These are phyloP conservation scores for Dicyrtomina minuta DNA, from an alignment of 2,888 invertebrate genomes.

Conservation along the genomic window DNA sequence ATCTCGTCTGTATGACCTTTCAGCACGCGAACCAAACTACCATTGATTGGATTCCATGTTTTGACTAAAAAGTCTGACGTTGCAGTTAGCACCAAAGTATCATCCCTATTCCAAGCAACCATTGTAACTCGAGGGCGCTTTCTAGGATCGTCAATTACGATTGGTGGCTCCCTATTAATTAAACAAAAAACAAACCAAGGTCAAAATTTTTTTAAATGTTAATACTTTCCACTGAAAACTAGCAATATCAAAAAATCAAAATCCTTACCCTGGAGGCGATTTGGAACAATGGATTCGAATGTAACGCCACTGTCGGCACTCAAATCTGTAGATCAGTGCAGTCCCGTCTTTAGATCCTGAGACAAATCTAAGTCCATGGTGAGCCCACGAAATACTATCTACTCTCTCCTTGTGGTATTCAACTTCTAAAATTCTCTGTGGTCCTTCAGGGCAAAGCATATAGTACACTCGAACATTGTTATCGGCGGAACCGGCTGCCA, in stretches of 20 bases:
- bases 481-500: conserved; percentile 93
- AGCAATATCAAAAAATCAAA: neutral
- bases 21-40: conserved; percentile 66
- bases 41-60: conserved; percentile 72
- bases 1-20: conserved; percentile 88
- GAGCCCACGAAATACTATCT: conserved; percentile 94
- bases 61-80: conserved; percentile 80
- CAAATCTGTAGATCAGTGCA: conserved; percentile 88
- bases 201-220: neutral
- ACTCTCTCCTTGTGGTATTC: conserved; percentile 87
- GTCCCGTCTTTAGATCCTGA: conserved; percentile 95
- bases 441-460: conserved; percentile 73
- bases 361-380: conserved; percentile 80
- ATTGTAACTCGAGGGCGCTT: conserved; percentile 76
- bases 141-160: conserved; percentile 47
- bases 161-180: conserved; percentile 43
- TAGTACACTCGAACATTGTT: conserved; percentile 88
- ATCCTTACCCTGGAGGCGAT: conserved; percentile 52
- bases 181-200: neutral
- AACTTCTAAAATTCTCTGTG: conserved; percentile 72
- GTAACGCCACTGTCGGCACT: conserved; percentile 81
- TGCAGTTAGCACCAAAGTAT: conserved; percentile 83
- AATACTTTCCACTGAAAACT: neutral
- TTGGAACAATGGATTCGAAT: conserved; percentile 69
- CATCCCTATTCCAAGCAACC: conserved; percentile 93